A percentile compares a stretch with the other conserved stretches of the same genome.
phyloP scores from a whole-genome alignment of 1,140 invertebrate genomes.

The Nixonia krombeini region DNA sequence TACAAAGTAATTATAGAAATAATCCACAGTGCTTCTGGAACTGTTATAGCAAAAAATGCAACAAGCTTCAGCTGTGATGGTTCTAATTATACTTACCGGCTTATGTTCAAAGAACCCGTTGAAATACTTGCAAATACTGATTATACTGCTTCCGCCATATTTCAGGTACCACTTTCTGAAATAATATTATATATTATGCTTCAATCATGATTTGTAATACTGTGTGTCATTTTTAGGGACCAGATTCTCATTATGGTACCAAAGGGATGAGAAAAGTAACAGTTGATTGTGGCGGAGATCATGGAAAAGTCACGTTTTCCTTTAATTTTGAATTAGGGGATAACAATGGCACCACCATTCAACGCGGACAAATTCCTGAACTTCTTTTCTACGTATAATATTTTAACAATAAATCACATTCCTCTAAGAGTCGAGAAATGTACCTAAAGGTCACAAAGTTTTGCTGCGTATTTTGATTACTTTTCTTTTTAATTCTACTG shows the following conservation, averaged over 20 bases:
- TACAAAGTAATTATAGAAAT: slow-evolving; percentile 87
- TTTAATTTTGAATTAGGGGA: slow-evolving; percentile 90
- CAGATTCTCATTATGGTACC: slow-evolving; percentile 90
- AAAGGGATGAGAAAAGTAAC: slow-evolving; percentile 84
- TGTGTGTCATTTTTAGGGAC: slow-evolving; percentile 77
- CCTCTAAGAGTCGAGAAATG: background rate
- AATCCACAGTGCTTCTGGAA: slow-evolving; percentile 82
- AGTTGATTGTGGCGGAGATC: slow-evolving; percentile 81
- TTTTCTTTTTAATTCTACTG: too few species aligned
- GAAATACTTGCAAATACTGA: slow-evolving; percentile 85
- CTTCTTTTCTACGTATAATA: slow-evolving; percentile 82
- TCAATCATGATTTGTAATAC: too few species aligned
- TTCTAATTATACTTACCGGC: slow-evolving; percentile 84
- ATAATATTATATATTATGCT: slow-evolving; percentile 6
- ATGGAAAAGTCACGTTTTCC: slow-evolving; percentile 84
- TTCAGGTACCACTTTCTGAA: slow-evolving; percentile 68
- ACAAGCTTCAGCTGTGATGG: slow-evolving; percentile 87
- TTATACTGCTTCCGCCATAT: slow-evolving; percentile 87
- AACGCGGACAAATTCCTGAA: slow-evolving; percentile 93
- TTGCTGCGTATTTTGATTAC: too few species aligned
- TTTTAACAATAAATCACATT: background rate
- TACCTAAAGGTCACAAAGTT: background rate
- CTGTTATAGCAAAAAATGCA: slow-evolving; percentile 84
- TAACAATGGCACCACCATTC: slow-evolving; percentile 92
- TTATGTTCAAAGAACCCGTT: slow-evolving; percentile 92